Base-by-base conservation (phyloP, 1,140 invertebrate species). In the Bombus difficillimus region DNA sequence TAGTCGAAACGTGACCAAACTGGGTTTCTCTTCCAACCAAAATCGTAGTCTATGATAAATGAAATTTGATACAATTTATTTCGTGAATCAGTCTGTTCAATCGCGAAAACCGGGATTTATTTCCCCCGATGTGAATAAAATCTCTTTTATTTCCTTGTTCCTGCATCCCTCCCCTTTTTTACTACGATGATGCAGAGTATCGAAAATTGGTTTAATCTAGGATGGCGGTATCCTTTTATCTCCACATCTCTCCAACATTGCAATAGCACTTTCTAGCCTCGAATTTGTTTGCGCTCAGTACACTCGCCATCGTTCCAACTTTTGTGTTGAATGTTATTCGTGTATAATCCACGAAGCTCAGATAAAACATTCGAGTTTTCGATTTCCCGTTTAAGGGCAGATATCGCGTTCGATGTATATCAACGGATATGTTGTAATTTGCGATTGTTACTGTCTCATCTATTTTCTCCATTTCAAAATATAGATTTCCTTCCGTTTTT, bases 171-270 rank as follows among this genome's bases (percentile, higher is more conserved):
- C 15, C 43, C 32, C 28, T 15, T 57, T 68, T 66, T 85, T 13
- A 1, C 64, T 66, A 47, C n/a, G 25, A 22, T 28, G 34, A 64
- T 71, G 39, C 18, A 41, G 57, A 79, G 10, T 34, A 18, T 37
- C 72, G 87, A 89, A 86, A 88, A 88, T 88, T 89, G 88, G 83
- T 25, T 81, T 82, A 68, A 28, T 39, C 12, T 41, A 39, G 37
- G 32, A 73, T 39, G 73, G 37, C 39, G 62, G 64, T 57, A 68
- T 80, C 86, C 83, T 89, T 89, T 88, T 85, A 89, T 85, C 59
- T 28, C 13, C 18, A 32, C 22, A n/a, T 62, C 28, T 75, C 53
- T 10, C 22, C 25, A 64, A 34, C 69, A 53, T 82, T 64, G 69
- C 75, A 86, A 89, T 89, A 57, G 32, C 83, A 69, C 66, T 85